A percentile compares a stretch with the other conserved stretches of the same genome.
Evolutionary conservation across 2,113 vertebrate genomes (phyloP).

Genomic region (Peromyscus leucopus): DNA sequence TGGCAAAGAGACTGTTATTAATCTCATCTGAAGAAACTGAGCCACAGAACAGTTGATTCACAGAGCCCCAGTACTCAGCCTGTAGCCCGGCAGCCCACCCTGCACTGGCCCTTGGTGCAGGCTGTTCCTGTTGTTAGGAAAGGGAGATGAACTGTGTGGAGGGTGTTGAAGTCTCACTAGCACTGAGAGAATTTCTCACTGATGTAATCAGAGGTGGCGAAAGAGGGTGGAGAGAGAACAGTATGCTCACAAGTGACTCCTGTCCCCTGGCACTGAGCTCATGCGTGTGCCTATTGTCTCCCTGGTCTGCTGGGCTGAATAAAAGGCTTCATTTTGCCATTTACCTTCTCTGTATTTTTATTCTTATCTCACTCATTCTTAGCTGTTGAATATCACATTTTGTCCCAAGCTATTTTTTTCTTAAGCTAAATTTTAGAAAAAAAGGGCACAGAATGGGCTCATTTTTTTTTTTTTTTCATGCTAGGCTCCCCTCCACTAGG

Average conservation of each 20-base stretch:
- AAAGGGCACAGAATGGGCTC: conserved; percentile 65
- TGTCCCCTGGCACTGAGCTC: neutral
- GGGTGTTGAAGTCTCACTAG: neutral
- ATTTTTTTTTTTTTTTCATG: conserved; percentile 30
- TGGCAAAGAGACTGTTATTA: neutral
- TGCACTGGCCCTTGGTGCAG: rapidly evolving
- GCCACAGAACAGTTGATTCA: neutral
- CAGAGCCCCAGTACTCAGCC: neutral
- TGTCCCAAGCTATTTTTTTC: conserved; percentile 73
- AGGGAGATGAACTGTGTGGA: neutral
- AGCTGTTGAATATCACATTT: conserved; percentile 50
- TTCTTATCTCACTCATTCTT: conserved; percentile 69
- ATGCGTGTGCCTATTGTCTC: neutral
- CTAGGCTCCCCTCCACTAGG: conserved; percentile 46
- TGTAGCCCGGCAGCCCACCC: neutral
- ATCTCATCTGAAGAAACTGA: neutral
- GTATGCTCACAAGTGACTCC: neutral
- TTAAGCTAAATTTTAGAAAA: conserved; percentile 66
- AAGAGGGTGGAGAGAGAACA: neutral
- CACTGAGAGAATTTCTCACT: neutral
- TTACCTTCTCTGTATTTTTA: neutral
- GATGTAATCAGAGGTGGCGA: neutral
- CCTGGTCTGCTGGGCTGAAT: neutral
- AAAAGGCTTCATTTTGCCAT: neutral
- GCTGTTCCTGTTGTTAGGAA: neutral